A percentile compares a stretch with the other conserved stretches of the same genome.
phyloP scores from a whole-genome alignment of 2,888 invertebrate species.

The Silvanus unidentatus region DNA sequence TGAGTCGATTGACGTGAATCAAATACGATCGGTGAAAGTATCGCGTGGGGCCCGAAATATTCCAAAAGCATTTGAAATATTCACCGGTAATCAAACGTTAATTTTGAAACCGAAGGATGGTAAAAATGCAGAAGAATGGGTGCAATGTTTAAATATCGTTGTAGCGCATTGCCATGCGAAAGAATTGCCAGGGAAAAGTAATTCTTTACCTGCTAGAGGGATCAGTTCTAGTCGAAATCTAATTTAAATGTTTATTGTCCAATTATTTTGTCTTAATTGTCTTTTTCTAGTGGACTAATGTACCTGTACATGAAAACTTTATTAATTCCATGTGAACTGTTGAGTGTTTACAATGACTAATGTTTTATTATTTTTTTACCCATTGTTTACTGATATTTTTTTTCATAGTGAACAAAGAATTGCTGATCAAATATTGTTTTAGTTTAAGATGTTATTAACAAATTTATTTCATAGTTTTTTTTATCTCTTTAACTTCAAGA shows the following conservation, averaged over 20 bases:
- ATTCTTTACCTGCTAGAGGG: constrained; percentile 46
- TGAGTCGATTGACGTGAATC: constrained; percentile 83
- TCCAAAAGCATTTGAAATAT: constrained; percentile 94
- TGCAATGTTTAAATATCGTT: constrained; percentile 88
- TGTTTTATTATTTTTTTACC: too few relatives aligned
- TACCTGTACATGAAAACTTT: too few relatives aligned
- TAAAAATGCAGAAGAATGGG: constrained; percentile 93
- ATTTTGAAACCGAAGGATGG: constrained; percentile 92
- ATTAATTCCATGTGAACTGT: too few relatives aligned
- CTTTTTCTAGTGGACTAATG: too few relatives aligned
- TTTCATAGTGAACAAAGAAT: too few relatives aligned
- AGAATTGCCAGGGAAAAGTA: constrained; percentile 49
- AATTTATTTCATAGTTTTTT: too few relatives aligned
- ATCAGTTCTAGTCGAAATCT: constrained; percentile 45
- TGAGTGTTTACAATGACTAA: too few relatives aligned
- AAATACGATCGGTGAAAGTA: constrained; percentile 91
- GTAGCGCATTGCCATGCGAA: constrained; percentile 79
- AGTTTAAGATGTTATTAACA: too few relatives aligned
- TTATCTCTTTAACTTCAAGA: too few relatives aligned
- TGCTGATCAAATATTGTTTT: too few relatives aligned
- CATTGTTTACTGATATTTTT: too few relatives aligned
- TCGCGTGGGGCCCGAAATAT: constrained; percentile 86
- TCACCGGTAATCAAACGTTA: constrained; percentile 86
- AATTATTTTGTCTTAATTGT: too few relatives aligned
- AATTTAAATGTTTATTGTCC: constrained; percentile 25